Evolutionary conservation across 2,888 invertebrate genomes (phyloP).

Genomic region (Diachrysia chrysitis): DNA sequence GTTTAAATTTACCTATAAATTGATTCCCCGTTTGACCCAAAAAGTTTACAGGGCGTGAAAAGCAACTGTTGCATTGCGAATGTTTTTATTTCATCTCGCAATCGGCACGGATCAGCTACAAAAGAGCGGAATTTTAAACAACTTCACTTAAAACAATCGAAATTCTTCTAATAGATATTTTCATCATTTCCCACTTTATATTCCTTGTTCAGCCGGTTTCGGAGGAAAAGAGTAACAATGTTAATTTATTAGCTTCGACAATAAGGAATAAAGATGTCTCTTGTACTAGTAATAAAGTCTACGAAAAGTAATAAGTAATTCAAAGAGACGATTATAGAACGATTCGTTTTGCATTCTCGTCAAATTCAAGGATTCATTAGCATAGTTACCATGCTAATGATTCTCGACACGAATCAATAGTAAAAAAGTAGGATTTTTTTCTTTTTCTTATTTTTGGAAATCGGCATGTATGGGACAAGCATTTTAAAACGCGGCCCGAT

Average conservation of each 20-base stretch:
- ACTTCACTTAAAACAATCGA: not conserved
- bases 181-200: not conserved
- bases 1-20: constrained; percentile 5
- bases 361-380: too few species aligned
- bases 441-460: too few species aligned
- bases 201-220: not conserved
- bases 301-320: not conserved
- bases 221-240: not conserved
- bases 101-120: not conserved
- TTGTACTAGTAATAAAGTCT: not conserved
- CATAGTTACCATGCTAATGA: too few species aligned
- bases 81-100: constrained; percentile 5
- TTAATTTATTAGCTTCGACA: not conserved
- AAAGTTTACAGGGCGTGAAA: constrained; percentile 1
- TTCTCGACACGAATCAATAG: too few species aligned
- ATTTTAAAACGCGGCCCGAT: too few species aligned
- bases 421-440: too few species aligned
- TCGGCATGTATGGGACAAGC: too few species aligned
- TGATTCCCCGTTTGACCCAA: constrained; percentile 6
- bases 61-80: constrained; percentile 3
- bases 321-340: not conserved
- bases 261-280: not conserved
- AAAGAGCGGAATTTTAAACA: constrained; percentile 3
- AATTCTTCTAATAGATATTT: constrained; percentile 4
- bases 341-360: too few species aligned